A percentile compares a stretch with the other conserved stretches of the same genome.
phyloP scores from a whole-genome alignment of 2,888 invertebrate genomes.

The Acronicta psi region DNA sequence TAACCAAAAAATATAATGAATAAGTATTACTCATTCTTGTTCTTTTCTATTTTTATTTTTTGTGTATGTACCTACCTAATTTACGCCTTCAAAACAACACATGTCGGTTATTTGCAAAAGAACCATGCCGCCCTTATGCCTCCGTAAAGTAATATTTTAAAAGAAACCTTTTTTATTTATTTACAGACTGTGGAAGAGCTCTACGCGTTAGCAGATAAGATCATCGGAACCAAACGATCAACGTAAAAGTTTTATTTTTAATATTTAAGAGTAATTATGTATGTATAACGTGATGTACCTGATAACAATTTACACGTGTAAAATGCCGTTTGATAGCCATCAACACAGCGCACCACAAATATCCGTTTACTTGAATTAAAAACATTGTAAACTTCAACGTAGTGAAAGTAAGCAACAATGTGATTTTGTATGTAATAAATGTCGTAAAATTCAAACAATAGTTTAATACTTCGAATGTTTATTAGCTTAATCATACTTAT shows the following conservation, averaged over 20 bases:
- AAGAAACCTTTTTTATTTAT: slow-evolving; percentile 17
- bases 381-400: slow-evolving; percentile 66
- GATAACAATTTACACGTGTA: slow-evolving; percentile 39
- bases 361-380: slow-evolving; percentile 46
- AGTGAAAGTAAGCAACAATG: slow-evolving; percentile 67
- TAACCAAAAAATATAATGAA: no score
- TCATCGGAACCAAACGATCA: slow-evolving; percentile 88
- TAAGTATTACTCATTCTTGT: no score
- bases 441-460: slow-evolving; percentile 31
- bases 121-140: neutral
- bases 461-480: slow-evolving; percentile 57
- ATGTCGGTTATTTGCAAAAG: no score
- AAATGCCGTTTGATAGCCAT: slow-evolving; percentile 32
- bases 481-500: slow-evolving; percentile 52
- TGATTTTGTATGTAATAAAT: slow-evolving; percentile 72
- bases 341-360: slow-evolving; percentile 35
- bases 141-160: neutral
- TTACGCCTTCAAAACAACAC: no score
- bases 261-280: slow-evolving; percentile 54
- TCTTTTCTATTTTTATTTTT: no score
- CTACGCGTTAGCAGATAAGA: slow-evolving; percentile 91
- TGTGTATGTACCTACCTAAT: no score
- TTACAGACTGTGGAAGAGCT: slow-evolving; percentile 92
- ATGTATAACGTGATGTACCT: slow-evolving; percentile 40
- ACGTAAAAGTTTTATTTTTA: slow-evolving; percentile 58